Base-by-base conservation (phyloP, 2,888 invertebrate species). In the Gymnoscelis rufifasciata region DNA sequence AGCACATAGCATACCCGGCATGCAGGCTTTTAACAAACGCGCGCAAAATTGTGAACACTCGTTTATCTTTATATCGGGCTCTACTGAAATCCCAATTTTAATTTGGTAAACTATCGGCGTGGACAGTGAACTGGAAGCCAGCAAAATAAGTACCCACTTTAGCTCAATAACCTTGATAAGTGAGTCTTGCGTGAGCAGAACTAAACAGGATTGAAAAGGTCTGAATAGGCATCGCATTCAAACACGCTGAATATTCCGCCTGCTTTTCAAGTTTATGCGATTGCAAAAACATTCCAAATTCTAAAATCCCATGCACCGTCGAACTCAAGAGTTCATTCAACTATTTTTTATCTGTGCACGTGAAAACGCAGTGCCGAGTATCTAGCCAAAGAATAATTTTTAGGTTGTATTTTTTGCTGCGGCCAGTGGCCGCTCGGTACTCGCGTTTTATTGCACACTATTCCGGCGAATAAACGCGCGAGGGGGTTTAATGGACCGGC, bases 391-490 rank as follows among this genome's bases (percentile, higher is more conserved):
- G 77, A 79, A 76, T 77, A 76, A 79, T 79, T 82, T 47, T 80
- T 74, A 66, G 71, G 75, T 70, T 71, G 71, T 79, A 78, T 83
- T 83, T 83, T 83, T 83, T 81, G 72, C 74, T 72, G 76, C 68
- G 78, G 76, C 73, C 71, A 69, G 63, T 72, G 76, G 74, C 71
- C 76, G 73, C 74, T 68, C 68, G 71, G 67, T 68, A 71, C 70
- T 77, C 75, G 74, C 78, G 73, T 83, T 86, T 84, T 84, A 86
- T 83, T 84, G 82, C 86, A 71, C 80, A 81, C 86, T 83, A 86
- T 83, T 79, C 83, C 80, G 74, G 71, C 73, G 78, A 80, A 84
- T 84, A 84, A 83, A 82, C 80, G 78, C 68, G 54, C 48, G 56
- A 62, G 67, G 74, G 73, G 76, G 71, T 65, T 74, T 83, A 83